Evolutionary conservation across 2,888 invertebrate species (phyloP).

Genomic region (Zaprionus obscuricornis): DNA sequence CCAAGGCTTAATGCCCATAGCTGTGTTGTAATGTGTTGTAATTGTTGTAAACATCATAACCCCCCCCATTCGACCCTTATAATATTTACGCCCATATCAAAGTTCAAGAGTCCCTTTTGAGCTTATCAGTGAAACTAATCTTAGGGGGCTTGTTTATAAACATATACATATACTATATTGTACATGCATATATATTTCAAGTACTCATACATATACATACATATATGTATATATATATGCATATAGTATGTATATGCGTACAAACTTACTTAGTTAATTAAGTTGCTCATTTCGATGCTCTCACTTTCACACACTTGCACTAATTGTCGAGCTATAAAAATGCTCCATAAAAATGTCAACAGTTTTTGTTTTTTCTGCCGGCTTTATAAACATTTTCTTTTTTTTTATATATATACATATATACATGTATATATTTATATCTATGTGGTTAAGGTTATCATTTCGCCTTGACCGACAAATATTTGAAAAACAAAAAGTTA

Average conservation of each 20-base stretch:
- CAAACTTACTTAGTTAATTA: too few species aligned
- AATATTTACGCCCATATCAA: too few species aligned
- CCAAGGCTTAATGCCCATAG: not conserved
- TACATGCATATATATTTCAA: too few species aligned
- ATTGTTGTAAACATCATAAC: too few species aligned
- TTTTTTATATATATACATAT: constrained; percentile 1
- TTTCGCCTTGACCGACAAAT: constrained; percentile 21
- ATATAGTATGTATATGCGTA: too few species aligned
- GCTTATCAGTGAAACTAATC: constrained; percentile 1
- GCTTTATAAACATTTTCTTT: not conserved
- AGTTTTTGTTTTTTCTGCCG: constrained; percentile 11
- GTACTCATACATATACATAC: too few species aligned
- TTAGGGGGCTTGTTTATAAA: constrained; percentile 5
- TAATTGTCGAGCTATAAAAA: constrained; percentile 3
- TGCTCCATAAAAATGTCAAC: constrained; percentile 9
- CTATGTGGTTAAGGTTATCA: constrained; percentile 11
- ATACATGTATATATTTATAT: too few species aligned
- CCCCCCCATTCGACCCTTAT: too few species aligned
- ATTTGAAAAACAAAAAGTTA: not conserved
- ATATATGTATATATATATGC: too few species aligned
- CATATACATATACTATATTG: too few species aligned
- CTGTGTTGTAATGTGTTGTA: not conserved
- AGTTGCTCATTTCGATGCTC: not conserved
- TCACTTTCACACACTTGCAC: constrained; percentile 6
- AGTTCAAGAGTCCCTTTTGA: too few species aligned